Evolutionary conservation across 2,888 invertebrate genomes (phyloP), one percentile per base, ranked within the genome.

Genomic region (Gasteruption jaculator): DNA sequence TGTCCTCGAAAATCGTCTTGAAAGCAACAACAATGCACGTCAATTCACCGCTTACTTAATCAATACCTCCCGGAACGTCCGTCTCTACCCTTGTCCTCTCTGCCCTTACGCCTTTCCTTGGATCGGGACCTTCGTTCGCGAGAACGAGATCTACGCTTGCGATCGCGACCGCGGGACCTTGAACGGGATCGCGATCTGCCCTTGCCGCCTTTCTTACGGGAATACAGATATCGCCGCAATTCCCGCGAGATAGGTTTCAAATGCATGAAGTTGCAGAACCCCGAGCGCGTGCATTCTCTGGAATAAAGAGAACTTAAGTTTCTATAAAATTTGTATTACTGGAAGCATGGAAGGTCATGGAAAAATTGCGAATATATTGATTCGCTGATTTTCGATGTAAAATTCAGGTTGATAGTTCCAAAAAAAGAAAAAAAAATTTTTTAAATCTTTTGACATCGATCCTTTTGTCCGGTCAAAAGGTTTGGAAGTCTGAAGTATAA

Each of bases 221-320:
- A 82, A 72, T 88, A 85, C 59, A 86, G 67, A 70, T 87, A 82
- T 74, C 94, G 83, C 50, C 95, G 78, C 41, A 97, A 74, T 68
- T 96, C 95, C 49, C 95, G 79, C 0, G 96, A 96, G 59, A 99
- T 97, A 8, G 97, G 97, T 68, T 99, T 99, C 70, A 99, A 77
- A 69, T 99, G 99, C 99, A 99, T 99, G 74, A 99, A 99, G 76
- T 99, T 99, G 73, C 99, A 99, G 74, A 99, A 99, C 24, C 97
- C 99, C 58, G 95, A 95, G 41, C 97, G 81, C 0, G 95, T 96
- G 71, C 99, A 99, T 74, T 96, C 97, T 2, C 82, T 83, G 64
- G 44, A 61, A 60, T n/a, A n/a, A n/a, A n/a, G n/a, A n/a, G n/a
- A n/a, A n/a, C n/a, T n/a, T n/a, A n/a, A n/a, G n/a, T n/a, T n/a